phyloP scores from a whole-genome alignment of 2,113 vertebrate genomes.

The Vulpes lagopus region DNA sequence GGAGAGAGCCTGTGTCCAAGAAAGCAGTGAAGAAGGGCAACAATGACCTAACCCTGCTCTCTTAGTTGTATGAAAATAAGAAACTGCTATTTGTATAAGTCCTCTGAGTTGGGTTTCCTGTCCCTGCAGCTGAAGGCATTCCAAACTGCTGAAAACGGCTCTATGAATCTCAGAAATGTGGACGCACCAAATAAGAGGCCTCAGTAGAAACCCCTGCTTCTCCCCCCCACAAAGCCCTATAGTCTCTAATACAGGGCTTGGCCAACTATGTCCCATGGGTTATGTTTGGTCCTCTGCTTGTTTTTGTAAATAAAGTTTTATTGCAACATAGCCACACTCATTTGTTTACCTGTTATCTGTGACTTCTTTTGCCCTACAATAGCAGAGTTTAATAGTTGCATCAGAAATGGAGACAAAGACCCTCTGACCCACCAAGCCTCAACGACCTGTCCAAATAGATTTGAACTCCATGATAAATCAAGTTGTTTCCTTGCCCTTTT shows the following conservation, averaged over 20 bases:
- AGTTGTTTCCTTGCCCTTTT: background rate
- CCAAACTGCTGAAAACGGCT: background rate
- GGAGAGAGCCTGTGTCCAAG: background rate
- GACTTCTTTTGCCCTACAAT: background rate
- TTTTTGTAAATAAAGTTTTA: constrained; percentile 62
- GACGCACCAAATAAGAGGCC: background rate
- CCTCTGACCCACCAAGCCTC: background rate
- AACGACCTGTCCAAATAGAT: constrained; percentile 4
- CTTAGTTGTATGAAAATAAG: background rate
- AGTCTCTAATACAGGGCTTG: background rate
- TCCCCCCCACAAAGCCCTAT: background rate
- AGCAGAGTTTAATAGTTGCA: background rate
- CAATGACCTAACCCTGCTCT: background rate
- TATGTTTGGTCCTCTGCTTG: background rate
- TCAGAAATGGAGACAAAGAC: background rate
- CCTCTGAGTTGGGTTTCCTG: background rate
- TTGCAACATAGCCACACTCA: background rate
- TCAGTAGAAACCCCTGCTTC: background rate
- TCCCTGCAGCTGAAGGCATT: background rate
- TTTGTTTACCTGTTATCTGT: background rate
- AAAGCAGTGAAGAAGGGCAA: background rate
- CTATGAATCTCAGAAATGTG: background rate
- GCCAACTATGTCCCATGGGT: background rate
- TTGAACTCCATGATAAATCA: background rate
- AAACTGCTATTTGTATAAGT: background rate